phyloP scores from a whole-genome alignment of 2,113 vertebrate species.

The Indicator indicator region DNA sequence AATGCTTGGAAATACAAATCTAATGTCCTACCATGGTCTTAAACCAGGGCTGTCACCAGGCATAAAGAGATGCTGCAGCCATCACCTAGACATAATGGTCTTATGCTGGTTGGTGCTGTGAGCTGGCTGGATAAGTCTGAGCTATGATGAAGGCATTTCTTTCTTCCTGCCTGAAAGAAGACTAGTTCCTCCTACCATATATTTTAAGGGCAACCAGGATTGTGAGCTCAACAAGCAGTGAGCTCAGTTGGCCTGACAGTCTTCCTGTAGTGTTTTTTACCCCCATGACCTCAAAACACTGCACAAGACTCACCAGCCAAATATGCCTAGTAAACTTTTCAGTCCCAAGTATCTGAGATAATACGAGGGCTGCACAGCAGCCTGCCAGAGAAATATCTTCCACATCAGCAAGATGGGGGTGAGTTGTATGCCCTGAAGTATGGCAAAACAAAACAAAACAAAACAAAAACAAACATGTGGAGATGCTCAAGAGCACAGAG shows the following conservation, averaged over 20 bases:
- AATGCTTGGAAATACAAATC: not conserved
- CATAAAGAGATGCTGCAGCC: not conserved
- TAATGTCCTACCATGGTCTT: not conserved
- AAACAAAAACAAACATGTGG: accelerated
- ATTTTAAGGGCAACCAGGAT: not conserved
- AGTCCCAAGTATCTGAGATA: not conserved
- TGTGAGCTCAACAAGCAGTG: not conserved
- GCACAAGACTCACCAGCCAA: not conserved
- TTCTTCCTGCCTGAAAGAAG: not conserved
- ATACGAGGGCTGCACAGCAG: not conserved
- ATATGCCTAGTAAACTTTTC: not conserved
- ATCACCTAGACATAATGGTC: not conserved
- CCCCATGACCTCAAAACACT: not conserved
- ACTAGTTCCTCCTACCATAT: not conserved
- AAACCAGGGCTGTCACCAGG: not conserved
- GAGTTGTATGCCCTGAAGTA: not conserved
- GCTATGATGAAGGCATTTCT: not conserved
- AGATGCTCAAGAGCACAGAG: not conserved
- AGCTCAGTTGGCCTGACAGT: not conserved
- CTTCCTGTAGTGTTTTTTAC: not conserved
- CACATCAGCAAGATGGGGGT: not conserved
- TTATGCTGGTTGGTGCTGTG: not conserved
- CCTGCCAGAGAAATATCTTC: not conserved
- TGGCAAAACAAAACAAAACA: not conserved
- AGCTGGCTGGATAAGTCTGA: not conserved